phyloP scores from a whole-genome alignment of 2,888 invertebrate species.

The Andrena flavipes region DNA sequence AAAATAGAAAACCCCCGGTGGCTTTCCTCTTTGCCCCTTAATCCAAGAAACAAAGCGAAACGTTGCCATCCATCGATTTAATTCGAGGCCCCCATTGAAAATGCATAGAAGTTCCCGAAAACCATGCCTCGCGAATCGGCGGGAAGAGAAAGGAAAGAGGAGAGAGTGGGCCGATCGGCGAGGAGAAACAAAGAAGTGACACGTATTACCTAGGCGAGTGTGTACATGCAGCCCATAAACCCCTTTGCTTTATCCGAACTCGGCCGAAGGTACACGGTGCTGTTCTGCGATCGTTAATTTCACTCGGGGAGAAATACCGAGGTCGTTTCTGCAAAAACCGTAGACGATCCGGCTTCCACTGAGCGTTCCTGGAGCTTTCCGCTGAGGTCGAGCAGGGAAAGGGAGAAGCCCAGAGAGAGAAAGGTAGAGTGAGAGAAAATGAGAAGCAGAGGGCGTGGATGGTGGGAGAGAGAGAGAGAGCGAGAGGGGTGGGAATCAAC shows the following conservation, averaged over 20 bases:
- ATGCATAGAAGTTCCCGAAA: conserved; percentile 39
- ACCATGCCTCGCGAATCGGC: conserved; percentile 30
- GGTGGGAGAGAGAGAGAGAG: conserved; percentile 3
- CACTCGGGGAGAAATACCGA: conserved; percentile 79
- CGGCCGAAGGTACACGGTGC: conserved; percentile 74
- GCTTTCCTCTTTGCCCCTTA: background rate
- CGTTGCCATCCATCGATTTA: conserved; percentile 1
- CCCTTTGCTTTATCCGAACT: conserved; percentile 76
- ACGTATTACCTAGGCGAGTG: conserved; percentile 67
- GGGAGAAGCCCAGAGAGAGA: conserved; percentile 9
- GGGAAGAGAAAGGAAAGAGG: conserved; percentile 20
- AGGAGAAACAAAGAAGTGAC: conserved; percentile 51
- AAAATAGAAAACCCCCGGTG: background rate
- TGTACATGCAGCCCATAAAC: conserved; percentile 76
- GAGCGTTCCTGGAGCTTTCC: conserved; percentile 70
- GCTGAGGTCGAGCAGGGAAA: conserved; percentile 41
- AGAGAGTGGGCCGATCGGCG: background rate
- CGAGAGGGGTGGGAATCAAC: conserved; percentile 11
- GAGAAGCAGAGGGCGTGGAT: conserved; percentile 13
- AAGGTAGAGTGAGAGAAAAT: conserved; percentile 8
- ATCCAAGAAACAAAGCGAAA: background rate
- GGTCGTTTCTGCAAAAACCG: conserved; percentile 77
- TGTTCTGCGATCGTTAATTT: conserved; percentile 79
- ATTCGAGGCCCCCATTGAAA: conserved; percentile 22
- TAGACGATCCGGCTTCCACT: conserved; percentile 74